Conservation (phyloP, 2,888 invertebrate genomes). For the Agrochola circellaris region DNA sequence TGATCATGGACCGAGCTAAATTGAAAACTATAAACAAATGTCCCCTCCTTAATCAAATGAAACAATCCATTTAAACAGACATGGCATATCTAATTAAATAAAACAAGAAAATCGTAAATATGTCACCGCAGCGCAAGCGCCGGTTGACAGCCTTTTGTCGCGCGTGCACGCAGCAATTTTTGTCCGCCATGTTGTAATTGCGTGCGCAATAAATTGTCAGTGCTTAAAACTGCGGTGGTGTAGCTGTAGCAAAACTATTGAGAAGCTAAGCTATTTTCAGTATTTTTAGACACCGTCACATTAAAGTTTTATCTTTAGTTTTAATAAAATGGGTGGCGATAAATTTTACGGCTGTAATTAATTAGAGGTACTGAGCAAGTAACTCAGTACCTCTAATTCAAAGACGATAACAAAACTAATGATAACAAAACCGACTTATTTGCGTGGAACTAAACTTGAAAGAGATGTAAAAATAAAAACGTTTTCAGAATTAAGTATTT, state of each 20-base stretch:
- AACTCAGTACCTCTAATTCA: not conserved
- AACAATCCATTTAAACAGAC: conserved; percentile 31
- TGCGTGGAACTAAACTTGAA: not conserved
- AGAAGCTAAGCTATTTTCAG: not conserved
- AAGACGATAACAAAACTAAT: not conserved
- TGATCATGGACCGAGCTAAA: conserved; percentile 4
- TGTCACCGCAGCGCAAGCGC: conserved; percentile 68
- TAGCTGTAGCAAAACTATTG: conserved; percentile 23
- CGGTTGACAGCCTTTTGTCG: conserved; percentile 76
- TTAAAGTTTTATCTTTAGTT: not conserved
- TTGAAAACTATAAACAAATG: conserved; percentile 12
- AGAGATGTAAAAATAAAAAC: conserved; percentile 8
- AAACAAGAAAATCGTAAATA: conserved; percentile 64
- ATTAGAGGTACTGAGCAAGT: not conserved
- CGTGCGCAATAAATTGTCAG: conserved; percentile 67
- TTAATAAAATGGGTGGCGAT: not conserved
- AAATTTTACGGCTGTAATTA: too few species aligned
- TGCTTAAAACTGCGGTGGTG: conserved; percentile 39
- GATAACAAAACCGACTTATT: not conserved
- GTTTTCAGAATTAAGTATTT: conserved; percentile 10
- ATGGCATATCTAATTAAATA: conserved; percentile 62
- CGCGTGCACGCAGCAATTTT: conserved; percentile 73
- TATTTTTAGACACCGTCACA: not conserved
- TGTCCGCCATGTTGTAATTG: conserved; percentile 79
- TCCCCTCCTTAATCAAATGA: conserved; percentile 17